Evolutionary conservation across 1,140 invertebrate genomes (phyloP).

Genomic region (Brachystomella parvula): DNA sequence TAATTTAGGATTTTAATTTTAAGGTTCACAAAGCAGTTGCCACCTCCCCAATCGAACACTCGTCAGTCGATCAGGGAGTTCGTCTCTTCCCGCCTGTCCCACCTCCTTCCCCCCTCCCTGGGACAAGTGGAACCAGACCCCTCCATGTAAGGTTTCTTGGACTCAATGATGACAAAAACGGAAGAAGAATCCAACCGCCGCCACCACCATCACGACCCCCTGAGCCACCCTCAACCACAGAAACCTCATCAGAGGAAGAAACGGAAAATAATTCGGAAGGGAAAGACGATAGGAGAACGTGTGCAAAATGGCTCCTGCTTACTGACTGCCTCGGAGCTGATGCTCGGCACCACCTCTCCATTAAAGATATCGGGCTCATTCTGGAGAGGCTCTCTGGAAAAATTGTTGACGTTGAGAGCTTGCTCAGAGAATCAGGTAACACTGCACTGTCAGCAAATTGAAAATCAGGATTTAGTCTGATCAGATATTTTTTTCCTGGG

Average conservation of each 20-base stretch:
- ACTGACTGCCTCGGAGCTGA: conserved; percentile 86
- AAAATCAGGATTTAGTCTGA: too few species aligned
- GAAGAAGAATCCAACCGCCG: conserved; percentile 23
- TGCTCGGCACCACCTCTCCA: conserved; percentile 79
- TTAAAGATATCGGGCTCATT: conserved; percentile 91
- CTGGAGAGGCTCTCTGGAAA: conserved; percentile 82
- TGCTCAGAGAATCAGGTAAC: too few species aligned
- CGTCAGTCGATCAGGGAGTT: conserved; percentile 6
- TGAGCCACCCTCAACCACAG: conserved; percentile 42
- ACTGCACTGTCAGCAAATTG: too few species aligned
- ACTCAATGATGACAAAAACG: conserved; percentile 33
- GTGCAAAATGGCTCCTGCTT: conserved; percentile 81
- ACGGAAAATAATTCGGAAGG: conserved; percentile 70
- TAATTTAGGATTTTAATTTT: conserved; percentile 11
- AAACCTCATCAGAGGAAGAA: conserved; percentile 83
- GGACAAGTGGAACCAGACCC: background rate
- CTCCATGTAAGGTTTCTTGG: conserved; percentile 36
- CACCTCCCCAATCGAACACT: conserved; percentile 67
- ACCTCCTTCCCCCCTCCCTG: background rate
- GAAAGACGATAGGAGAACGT: conserved; percentile 77
- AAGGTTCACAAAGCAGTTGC: conserved; percentile 77
- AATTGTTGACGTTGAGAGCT: conserved; percentile 81
- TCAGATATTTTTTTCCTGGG: too few species aligned
- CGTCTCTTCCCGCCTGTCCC: background rate
- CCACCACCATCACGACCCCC: background rate